A percentile compares a stretch with the other conserved stretches of the same genome.
phyloP scores from a whole-genome alignment of 2,797 vertebrate genomes.

The Sebastes vulpes region DNA sequence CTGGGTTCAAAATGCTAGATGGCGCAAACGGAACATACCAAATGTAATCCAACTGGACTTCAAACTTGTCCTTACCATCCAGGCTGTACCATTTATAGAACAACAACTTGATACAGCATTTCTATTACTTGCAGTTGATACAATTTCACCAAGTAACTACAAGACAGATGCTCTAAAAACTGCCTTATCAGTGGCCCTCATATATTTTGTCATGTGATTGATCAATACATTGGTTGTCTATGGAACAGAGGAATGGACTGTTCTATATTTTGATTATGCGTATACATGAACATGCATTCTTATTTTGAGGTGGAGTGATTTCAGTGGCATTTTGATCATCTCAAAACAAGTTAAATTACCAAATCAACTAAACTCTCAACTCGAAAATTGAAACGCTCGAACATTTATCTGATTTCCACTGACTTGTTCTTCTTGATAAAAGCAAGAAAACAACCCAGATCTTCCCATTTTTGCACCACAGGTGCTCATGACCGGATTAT shows the following conservation, averaged over 20 bases:
- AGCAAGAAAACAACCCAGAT: slow-evolving; percentile 55
- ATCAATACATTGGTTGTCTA: background rate
- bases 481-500: slow-evolving; percentile 75
- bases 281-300: background rate
- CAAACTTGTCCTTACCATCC: background rate
- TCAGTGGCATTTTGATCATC: background rate
- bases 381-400: background rate
- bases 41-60: background rate
- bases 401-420: slow-evolving; percentile 3
- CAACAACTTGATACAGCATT: background rate
- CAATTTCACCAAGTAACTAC: background rate
- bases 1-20: background rate
- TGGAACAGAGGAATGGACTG: background rate
- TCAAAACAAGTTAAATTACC: background rate
- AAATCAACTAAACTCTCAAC: background rate
- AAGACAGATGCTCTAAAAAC: background rate
- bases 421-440: slow-evolving; percentile 34
- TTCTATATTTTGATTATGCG: background rate
- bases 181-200: background rate
- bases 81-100: background rate
- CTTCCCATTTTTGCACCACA: slow-evolving; percentile 61
- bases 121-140: background rate
- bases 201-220: background rate
- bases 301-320: background rate
- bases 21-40: background rate